Conservation (phyloP, 2,113 vertebrate species). For the Brachirus orientalis region DNA sequence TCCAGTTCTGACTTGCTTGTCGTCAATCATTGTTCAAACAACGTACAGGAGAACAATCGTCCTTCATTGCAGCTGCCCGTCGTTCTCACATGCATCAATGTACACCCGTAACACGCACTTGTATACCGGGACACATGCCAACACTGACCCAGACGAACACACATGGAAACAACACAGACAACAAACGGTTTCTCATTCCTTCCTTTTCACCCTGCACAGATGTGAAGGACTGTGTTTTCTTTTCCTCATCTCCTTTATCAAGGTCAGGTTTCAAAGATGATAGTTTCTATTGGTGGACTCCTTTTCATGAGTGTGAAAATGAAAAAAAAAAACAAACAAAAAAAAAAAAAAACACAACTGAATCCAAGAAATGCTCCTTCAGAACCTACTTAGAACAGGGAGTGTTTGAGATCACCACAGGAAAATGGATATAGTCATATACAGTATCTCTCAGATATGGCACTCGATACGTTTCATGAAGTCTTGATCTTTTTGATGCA, state of each 20-base stretch:
- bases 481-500: constrained; percentile 53
- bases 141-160: constrained; percentile 17
- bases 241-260: constrained; percentile 52
- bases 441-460: neutral
- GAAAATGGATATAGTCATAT: constrained; percentile 14
- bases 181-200: constrained; percentile 11
- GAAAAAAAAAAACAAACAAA: no score
- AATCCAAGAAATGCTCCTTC: constrained; percentile 26
- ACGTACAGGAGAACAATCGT: constrained; percentile 28
- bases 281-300: no score
- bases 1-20: constrained; percentile 21
- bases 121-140: neutral
- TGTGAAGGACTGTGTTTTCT: constrained; percentile 45
- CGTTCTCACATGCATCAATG: constrained; percentile 20
- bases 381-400: constrained; percentile 20
- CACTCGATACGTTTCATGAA: constrained; percentile 16
- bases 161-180: constrained; percentile 7
- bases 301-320: no score
- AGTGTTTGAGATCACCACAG: constrained; percentile 18
- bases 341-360: constrained; percentile 17
- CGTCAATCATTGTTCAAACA: constrained; percentile 63
- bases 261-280: constrained; percentile 61
- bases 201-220: constrained; percentile 38
- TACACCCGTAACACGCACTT: neutral
- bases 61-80: constrained; percentile 31